Evolutionary conservation across 1,140 invertebrate species (phyloP).

Genomic region (Zaprionus lachaisei): DNA sequence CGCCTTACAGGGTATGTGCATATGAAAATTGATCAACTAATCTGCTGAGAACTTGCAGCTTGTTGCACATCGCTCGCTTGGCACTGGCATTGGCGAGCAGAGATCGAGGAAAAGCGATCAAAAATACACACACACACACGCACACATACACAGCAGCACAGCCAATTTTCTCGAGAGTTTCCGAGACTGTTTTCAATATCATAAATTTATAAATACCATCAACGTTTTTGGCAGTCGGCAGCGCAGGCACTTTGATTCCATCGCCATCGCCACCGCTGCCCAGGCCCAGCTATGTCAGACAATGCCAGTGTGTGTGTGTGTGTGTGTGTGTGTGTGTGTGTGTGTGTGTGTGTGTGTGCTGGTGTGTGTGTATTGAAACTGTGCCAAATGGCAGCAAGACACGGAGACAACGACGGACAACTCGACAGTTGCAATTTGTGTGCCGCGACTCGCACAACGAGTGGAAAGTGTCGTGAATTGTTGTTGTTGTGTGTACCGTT

Average conservation of each 20-base stretch:
- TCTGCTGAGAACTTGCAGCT: background rate
- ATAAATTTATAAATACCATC: slow-evolving; percentile 72
- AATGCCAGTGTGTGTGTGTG: slow-evolving; percentile 12
- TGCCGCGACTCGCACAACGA: slow-evolving; percentile 61
- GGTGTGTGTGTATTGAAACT: slow-evolving; percentile 55
- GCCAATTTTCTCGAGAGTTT: background rate
- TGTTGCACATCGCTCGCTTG: slow-evolving; percentile 5
- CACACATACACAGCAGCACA: background rate
- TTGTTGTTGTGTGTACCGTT: slow-evolving; percentile 8
- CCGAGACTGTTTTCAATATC: slow-evolving; percentile 54
- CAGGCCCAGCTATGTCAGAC: background rate
- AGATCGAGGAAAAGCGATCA: background rate
- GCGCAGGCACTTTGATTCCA: slow-evolving; percentile 22
- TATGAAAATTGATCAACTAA: slow-evolving; percentile 9
- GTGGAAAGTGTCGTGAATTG: slow-evolving; percentile 24
- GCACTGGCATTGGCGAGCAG: background rate
- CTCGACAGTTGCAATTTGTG: slow-evolving; percentile 75
- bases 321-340: slow-evolving; percentile 26
- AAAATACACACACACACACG: background rate
- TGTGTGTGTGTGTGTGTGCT: slow-evolving; percentile 12
- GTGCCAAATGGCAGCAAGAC: slow-evolving; percentile 53
- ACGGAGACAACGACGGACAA: slow-evolving; percentile 53
- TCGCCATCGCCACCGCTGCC: background rate
- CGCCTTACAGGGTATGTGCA: background rate
- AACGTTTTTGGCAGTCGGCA: slow-evolving; percentile 5